Percentiles rank a stretch among this genome's conserved stretches.
Conservation (phyloP, 2,113 vertebrate genomes). For the Saguinus midas region DNA sequence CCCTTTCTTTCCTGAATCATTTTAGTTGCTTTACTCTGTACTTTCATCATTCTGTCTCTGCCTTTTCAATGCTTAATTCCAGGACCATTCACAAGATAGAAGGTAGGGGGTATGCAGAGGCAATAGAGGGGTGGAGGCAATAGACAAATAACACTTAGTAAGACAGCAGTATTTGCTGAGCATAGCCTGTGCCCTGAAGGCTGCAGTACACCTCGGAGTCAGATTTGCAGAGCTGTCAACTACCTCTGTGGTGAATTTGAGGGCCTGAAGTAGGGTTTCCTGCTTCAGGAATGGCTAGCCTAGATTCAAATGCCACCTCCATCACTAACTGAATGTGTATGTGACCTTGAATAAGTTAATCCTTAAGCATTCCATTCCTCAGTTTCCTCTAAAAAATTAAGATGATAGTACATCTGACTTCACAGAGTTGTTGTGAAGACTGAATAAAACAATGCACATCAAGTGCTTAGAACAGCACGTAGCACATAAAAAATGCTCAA, state of each 20-base stretch:
- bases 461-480: neutral
- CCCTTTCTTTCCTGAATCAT: slow-evolving; percentile 60
- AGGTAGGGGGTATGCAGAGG: neutral
- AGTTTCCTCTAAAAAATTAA: neutral
- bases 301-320: neutral
- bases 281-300: neutral
- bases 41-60: neutral
- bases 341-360: neutral
- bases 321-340: neutral
- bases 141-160: neutral
- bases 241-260: neutral
- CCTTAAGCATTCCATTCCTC: neutral
- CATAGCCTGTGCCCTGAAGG: no score
- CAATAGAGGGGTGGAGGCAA: neutral
- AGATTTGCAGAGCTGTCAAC: neutral
- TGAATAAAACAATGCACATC: neutral
- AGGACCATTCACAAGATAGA: neutral
- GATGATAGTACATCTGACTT: neutral
- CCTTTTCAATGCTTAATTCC: neutral
- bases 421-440: neutral
- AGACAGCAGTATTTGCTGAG: neutral
- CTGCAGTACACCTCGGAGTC: neutral
- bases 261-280: neutral
- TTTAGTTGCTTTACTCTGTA: slow-evolving; percentile 53
- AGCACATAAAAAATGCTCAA: neutral